Base-by-base conservation (phyloP, 2,888 invertebrate species). In the Xylophagus ater region DNA sequence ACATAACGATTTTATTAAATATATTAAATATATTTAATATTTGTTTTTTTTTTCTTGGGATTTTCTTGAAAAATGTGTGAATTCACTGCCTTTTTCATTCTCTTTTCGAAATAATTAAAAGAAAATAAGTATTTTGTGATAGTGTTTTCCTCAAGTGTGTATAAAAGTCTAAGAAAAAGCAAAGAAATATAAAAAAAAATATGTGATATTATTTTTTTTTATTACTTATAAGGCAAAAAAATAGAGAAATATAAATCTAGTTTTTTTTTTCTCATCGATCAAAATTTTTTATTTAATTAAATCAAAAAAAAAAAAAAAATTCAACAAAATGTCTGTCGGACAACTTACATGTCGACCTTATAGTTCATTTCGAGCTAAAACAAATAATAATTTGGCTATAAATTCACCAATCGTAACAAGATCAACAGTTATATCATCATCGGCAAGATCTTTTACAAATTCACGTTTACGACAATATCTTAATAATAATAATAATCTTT, bases 281-380 rank as follows among this genome's bases (percentile, higher is more conserved):
- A 5, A 2, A 35, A 25, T 17, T n/a, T 25, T 19, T 25, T n/a
- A 12, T 28, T 29, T 18, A n/a, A 33, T 29, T 17, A 26, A 37
- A 32, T 6, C 12, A 37, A 10, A 35, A 29, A 29, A 5, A 30
- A 30, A 42, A 26, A 30, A 29, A 41, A 42, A 19, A 3, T 9
- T 7, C 29, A 28, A 29, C 10, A 60, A 57, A 57, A 63, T 63
- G 62, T 61, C 62, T 45, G 56, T 59, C 49, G 59, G 62, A 51
- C 61, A 61, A 47, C 56, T 58, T 47, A 52, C 50, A 50, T 54
- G 56, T 46, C 57, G 63, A 49, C 64, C 65, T 29, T 63, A 64
- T 34, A 65, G 64, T 53, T 63, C 64, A 25, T 65, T 65, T 49
- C 56, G 65, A 48, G 55, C 59, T 44, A 41, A 33, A 28, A 40